Evolutionary conservation across 2,113 vertebrate species (phyloP).

Genomic region (Alexandromys fortis): DNA sequence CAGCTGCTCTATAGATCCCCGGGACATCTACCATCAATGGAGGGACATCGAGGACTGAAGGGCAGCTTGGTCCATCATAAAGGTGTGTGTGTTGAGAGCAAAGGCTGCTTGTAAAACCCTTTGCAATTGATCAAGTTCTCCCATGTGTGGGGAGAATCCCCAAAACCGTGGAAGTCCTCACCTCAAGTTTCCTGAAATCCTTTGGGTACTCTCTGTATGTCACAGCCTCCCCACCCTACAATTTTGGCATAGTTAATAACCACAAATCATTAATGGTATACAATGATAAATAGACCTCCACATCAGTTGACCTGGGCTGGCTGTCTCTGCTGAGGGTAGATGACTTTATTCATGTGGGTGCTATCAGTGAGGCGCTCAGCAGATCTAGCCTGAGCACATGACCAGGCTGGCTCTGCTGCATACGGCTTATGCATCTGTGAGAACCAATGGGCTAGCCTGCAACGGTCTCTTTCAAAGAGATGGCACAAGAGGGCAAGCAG

Average conservation of each 20-base stretch:
- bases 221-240: too few species aligned
- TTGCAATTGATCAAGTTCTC: not conserved
- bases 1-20: not conserved
- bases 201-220: not conserved
- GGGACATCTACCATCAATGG: not conserved
- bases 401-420: not conserved
- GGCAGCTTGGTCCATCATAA: not conserved
- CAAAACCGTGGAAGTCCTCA: not conserved
- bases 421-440: not conserved
- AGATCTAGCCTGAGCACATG: not conserved
- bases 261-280: not conserved
- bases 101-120: not conserved
- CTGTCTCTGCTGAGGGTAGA: not conserved
- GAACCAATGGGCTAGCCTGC: not conserved
- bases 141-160: not conserved
- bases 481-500: not conserved
- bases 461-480: not conserved
- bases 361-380: too few species aligned
- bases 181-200: not conserved
- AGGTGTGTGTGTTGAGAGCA: not conserved
- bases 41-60: not conserved
- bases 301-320: not conserved
- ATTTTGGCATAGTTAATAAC: not conserved
- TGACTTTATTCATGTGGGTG: not conserved
- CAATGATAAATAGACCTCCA: too few species aligned